These are phyloP conservation scores for Selenia dentaria DNA, from an alignment of 2,888 invertebrate species.

Conservation along the genomic window DNA sequence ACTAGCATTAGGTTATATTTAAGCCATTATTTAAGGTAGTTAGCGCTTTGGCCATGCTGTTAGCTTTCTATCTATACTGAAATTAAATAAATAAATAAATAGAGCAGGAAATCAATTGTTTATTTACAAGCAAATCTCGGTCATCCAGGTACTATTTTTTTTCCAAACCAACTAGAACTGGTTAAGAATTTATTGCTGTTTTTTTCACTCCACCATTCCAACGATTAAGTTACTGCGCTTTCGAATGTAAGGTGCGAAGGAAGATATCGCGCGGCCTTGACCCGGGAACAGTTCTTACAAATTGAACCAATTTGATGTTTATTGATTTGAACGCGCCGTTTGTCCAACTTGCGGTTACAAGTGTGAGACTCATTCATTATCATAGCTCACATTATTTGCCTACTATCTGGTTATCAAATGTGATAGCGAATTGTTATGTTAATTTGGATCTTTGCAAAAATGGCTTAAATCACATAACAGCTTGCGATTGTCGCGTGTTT, in stretches of 20 bases:
- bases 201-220: neutral
- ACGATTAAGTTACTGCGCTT: conserved; percentile 4
- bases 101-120: too few species aligned
- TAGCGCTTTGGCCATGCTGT: too few species aligned
- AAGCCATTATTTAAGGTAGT: too few species aligned
- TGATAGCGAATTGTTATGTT: too few species aligned
- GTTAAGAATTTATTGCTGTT: conserved; percentile 4
- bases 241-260: conserved; percentile 8
- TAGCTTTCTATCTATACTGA: too few species aligned
- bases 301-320: conserved; percentile 9
- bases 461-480: neutral
- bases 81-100: too few species aligned
- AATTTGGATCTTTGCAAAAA: too few species aligned
- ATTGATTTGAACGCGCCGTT: conserved; percentile 11
- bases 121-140: too few species aligned
- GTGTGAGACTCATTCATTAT: conserved; percentile 3
- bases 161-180: conserved; percentile 3
- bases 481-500: neutral
- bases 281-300: conserved; percentile 9
- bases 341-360: neutral
- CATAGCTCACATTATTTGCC: too few species aligned
- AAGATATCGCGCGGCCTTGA: conserved; percentile 8
- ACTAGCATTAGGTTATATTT: too few species aligned
- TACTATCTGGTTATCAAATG: too few species aligned
- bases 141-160: too few species aligned